Evolutionary conservation across 2,113 vertebrate species (phyloP).

Genomic region (Poeciliopsis turrubarensis): DNA sequence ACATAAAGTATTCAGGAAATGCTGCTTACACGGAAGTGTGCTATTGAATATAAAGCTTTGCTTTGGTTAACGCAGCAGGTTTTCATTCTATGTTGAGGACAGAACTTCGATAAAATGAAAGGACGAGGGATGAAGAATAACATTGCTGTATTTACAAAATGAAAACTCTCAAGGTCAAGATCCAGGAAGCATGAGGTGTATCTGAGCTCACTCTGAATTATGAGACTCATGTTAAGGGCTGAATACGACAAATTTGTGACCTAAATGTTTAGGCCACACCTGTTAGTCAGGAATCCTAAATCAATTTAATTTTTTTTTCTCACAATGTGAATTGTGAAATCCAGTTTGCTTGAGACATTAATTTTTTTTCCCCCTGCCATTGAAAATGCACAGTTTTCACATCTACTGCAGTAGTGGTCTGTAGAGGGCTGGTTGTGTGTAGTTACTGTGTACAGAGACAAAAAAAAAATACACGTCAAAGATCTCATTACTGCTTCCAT

Average conservation of each 20-base stretch:
- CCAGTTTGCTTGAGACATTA: not conserved
- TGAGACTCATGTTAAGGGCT: not conserved
- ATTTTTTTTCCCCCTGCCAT: not conserved
- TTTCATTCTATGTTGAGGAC: not conserved
- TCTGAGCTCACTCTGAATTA: not conserved
- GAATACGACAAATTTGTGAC: not conserved
- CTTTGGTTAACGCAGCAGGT: not conserved
- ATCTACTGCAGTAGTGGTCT: constrained; percentile 12
- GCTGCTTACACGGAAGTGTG: not conserved
- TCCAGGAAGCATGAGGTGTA: not conserved
- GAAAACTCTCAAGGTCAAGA: not conserved
- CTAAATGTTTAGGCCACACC: not conserved
- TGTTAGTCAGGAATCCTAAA: not conserved
- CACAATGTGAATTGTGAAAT: not conserved
- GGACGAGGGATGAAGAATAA: not conserved
- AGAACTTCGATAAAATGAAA: not conserved
- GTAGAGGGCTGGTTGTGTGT: constrained; percentile 13
- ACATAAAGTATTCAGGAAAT: not conserved
- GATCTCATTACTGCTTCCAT: constrained; percentile 39
- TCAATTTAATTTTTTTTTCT: not conserved
- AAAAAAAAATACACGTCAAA: constrained; percentile 6
- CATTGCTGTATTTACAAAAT: not conserved
- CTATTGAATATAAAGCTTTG: not conserved
- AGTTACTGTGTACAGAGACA: constrained; percentile 7
- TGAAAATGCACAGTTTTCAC: constrained; percentile 15